Evolutionary conservation across 2,113 vertebrate genomes (phyloP).

Genomic region (Sinocyclocheilus anshuiensis): DNA sequence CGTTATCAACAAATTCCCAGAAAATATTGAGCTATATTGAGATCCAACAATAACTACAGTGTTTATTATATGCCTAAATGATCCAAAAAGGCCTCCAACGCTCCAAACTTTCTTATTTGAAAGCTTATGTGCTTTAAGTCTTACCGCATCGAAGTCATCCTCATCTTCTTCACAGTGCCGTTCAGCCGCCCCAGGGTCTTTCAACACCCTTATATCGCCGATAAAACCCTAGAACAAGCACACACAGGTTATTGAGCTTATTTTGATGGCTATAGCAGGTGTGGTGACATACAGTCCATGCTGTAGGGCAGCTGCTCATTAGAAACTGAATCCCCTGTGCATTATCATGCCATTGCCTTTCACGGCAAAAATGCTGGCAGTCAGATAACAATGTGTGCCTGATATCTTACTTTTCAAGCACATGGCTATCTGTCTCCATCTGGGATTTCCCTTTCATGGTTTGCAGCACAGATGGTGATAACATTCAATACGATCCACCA

Average conservation of each 20-base stretch:
- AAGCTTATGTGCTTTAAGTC: constrained; percentile 38
- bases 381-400: constrained; percentile 5
- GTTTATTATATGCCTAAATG: too few relatives aligned
- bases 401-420: constrained; percentile 22
- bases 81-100: too few relatives aligned
- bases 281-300: background rate
- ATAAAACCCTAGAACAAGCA: constrained; percentile 81
- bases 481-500: constrained; percentile 5
- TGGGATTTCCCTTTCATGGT: constrained; percentile 26
- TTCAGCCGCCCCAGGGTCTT: constrained; percentile 80
- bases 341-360: background rate
- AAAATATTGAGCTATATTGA: too few relatives aligned
- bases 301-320: background rate
- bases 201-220: constrained; percentile 81
- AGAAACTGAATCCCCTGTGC: background rate
- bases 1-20: too few relatives aligned
- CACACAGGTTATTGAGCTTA: constrained; percentile 21
- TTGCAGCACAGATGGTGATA: background rate
- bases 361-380: constrained; percentile 11
- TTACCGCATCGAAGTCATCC: constrained; percentile 86
- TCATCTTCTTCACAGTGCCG: constrained; percentile 86
- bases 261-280: background rate
- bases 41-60: too few relatives aligned
- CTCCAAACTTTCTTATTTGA: background rate
- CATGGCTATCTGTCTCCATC: background rate